A percentile compares a stretch with the other conserved stretches of the same genome.
phyloP scores from a whole-genome alignment of 1,140 invertebrate species.

The Drosophila ironensis region DNA sequence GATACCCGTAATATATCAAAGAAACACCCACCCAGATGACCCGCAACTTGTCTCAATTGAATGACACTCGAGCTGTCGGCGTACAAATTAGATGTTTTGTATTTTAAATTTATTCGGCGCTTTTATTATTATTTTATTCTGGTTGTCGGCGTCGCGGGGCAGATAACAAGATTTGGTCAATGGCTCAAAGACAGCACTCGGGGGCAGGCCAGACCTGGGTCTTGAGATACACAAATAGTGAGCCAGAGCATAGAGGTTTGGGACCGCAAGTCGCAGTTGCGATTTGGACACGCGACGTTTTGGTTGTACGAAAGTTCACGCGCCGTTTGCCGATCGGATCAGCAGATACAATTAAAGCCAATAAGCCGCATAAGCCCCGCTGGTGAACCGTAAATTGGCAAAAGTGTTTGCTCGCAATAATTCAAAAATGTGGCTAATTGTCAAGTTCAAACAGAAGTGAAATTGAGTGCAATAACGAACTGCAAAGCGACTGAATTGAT shows the following conservation, averaged over 20 bases:
- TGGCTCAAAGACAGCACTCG: slow-evolving; percentile 20
- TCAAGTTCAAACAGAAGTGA: slow-evolving; percentile 51
- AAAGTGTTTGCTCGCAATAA: slow-evolving; percentile 34
- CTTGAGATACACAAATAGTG: background rate
- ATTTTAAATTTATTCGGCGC: slow-evolving; percentile 45
- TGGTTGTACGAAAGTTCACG: slow-evolving; percentile 48
- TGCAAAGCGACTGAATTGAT: background rate
- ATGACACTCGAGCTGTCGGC: slow-evolving; percentile 34
- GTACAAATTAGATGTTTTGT: slow-evolving; percentile 59
- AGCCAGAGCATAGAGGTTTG: slow-evolving; percentile 3
- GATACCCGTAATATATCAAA: no score
- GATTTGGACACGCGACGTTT: slow-evolving; percentile 55
- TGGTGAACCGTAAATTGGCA: slow-evolving; percentile 16
- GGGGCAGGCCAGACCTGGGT: slow-evolving; percentile 1
- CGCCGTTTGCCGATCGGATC: slow-evolving; percentile 3
- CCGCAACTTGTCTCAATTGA: slow-evolving; percentile 43
- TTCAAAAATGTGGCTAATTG: slow-evolving; percentile 46
- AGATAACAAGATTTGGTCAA: slow-evolving; percentile 51
- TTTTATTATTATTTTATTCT: slow-evolving; percentile 43
- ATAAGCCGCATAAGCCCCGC: slow-evolving; percentile 22
- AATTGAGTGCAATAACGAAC: slow-evolving; percentile 11
- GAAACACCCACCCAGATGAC: slow-evolving; percentile 7
- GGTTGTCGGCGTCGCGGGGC: slow-evolving; percentile 18
- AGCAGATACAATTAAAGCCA: slow-evolving; percentile 38
- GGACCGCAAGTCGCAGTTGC: slow-evolving; percentile 49